phyloP scores from a whole-genome alignment of 2,888 invertebrate genomes.

The Timandra comae region DNA sequence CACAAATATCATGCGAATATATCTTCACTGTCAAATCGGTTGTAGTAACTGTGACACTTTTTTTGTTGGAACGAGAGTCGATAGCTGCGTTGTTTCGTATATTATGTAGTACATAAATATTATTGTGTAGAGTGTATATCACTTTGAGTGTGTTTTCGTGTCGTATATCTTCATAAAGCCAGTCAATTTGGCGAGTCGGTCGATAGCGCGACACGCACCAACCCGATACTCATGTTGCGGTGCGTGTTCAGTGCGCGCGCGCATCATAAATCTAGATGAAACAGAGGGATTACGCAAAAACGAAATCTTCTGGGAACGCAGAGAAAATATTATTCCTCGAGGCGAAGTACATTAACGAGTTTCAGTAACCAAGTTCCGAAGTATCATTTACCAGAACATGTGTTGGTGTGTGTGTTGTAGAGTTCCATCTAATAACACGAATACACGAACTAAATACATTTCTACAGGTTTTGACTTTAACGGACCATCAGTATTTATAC shows the following conservation, averaged over 20 bases:
- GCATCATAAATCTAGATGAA: constrained; percentile 50
- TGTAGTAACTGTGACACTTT: neutral
- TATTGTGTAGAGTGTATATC: constrained; percentile 18
- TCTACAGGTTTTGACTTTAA: no score
- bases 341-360: constrained; percentile 7
- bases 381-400: constrained; percentile 8
- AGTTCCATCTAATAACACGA: no score
- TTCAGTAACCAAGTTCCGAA: constrained; percentile 25
- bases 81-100: neutral
- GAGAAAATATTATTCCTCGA: constrained; percentile 5
- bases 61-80: neutral
- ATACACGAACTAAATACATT: no score
- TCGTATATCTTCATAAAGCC: constrained; percentile 60
- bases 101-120: no score
- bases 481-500: no score
- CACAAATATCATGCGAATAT: constrained; percentile 9
- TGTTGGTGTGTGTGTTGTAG: no score
- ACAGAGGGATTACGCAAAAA: constrained; percentile 4
- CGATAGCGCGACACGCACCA: constrained; percentile 60
- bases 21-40: constrained; percentile 2
- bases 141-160: constrained; percentile 32
- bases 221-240: constrained; percentile 37
- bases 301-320: constrained; percentile 12
- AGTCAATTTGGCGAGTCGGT: constrained; percentile 56
- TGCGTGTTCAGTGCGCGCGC: constrained; percentile 47